These are phyloP conservation scores for Caenorhabditis becei DNA, from an alignment of 2,888 invertebrate genomes.

Conservation along the genomic window DNA sequence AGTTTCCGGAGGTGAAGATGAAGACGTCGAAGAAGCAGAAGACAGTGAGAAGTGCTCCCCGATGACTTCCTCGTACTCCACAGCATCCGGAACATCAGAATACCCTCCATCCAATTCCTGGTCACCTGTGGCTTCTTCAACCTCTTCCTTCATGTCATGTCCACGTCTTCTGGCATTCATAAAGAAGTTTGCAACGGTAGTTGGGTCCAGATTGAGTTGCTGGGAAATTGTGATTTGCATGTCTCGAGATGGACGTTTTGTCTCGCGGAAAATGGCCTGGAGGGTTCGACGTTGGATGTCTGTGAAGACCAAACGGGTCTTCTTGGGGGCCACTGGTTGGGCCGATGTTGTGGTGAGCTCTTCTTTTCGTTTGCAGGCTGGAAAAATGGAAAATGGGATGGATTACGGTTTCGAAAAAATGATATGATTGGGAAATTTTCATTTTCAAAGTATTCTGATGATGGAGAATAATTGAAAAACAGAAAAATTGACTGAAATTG, in stretches of 20 bases:
- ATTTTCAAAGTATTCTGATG: no score
- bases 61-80: not conserved
- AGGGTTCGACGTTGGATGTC: slow-evolving; percentile 99
- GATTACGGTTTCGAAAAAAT: not conserved
- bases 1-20: slow-evolving; percentile 20
- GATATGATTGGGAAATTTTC: no score
- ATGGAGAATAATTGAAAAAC: no score
- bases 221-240: slow-evolving; percentile 80
- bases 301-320: slow-evolving; percentile 99
- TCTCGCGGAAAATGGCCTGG: slow-evolving; percentile 83
- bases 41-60: not conserved
- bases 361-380: slow-evolving; percentile 81
- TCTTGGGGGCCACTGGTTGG: slow-evolving; percentile 85
- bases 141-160: slow-evolving; percentile 61
- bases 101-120: no score
- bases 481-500: no score
- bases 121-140: not conserved
- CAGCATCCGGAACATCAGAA: not conserved
- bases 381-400: slow-evolving; percentile 24
- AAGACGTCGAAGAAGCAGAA: slow-evolving; percentile 16
- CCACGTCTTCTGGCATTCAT: slow-evolving; percentile 98
- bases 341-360: slow-evolving; percentile 61
- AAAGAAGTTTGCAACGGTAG: slow-evolving; percentile 93
- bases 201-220: slow-evolving; percentile 78
- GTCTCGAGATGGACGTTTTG: slow-evolving; percentile 80